Evolutionary conservation across 2,113 vertebrate genomes (phyloP), one percentile per base, ranked within the genome.

Genomic region (Lichenostomus cassidix): DNA sequence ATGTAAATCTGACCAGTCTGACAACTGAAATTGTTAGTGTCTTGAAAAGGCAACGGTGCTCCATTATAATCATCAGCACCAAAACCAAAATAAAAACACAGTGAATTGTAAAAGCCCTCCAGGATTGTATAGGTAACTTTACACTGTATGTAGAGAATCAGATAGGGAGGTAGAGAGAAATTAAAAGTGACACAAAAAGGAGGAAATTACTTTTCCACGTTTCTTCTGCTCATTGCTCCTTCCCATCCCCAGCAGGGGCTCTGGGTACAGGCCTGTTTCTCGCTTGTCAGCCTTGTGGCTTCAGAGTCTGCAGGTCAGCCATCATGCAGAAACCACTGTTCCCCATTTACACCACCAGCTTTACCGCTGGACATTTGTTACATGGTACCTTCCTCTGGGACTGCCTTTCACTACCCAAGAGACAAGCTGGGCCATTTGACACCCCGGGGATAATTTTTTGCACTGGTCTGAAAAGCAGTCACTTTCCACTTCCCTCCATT

Each of bases 371-470:
- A 5, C 25, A 17, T 16, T 5, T 75, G 25, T 50, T 89, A n/a
- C 39, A 10, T 0, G 31, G 28, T 41, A 39, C 49, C 35, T 53
- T 73, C 20, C 44, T 68, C 73, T 63, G 35, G 18, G 53, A 46
- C 53, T 76, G 12, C 53, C 28, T 56, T 65, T 85, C 70, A 15
- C 5, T 60, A 6, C 17, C 37, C 20, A 28, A 44, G 47, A 71
- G 22, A 29, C n/a, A 60, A 73, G 33, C 15, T 64, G 22, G 23
- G 23, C n/a, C 24, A 4, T 75, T 67, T 68, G 20, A 46, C 15
- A 21, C 9, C 0, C 0, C 46, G 23, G 16, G 31, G 7, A 68
- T 49, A 0, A 12, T 39, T 49, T 79, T 64, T 87, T 65, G 25
- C 5, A 5, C 8, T 33, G 11, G 7, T 64, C 44, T 73, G 60